Evolutionary conservation across 2,113 vertebrate species (phyloP), one percentile per base, ranked within the genome.

Genomic region (Gavialis gangeticus): DNA sequence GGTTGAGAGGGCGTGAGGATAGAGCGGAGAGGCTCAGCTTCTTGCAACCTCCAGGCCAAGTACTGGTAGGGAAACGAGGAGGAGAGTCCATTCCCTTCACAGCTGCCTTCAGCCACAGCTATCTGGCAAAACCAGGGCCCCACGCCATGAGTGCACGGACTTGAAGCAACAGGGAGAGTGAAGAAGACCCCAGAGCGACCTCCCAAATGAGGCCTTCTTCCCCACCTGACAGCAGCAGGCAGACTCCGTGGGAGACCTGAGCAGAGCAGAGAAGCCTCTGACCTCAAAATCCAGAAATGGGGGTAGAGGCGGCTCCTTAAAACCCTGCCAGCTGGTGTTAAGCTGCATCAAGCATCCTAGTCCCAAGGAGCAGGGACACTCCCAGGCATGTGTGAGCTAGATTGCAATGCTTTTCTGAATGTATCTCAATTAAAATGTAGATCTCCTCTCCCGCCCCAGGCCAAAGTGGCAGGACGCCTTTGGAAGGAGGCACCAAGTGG

Each of bases 391-490:
- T 22, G 57, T 71, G 92, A 93, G 96, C 60, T 87, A 75, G 66
- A 94, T 4, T 75, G 90, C 82, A 82, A 87, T 96, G 60, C 88
- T 86, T 96, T 95, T 71, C 89, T 82, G 75, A 63, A 46, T 84
- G 78, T 55, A 77, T 94, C 95, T 96, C 91, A 95, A 96, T 97
- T 97, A 95, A 95, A 95, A 92, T 97, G 96, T 57, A 95, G 96
- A 96, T 96, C 27, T 93, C 67, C 63, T 82, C 25, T 75, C n/a
- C 2, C 54, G 93, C 94, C 96, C 75, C 78, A 75, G 93, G 94
- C 85, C 21, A 89, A 91, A 81, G 87, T 94, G 92, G 77, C 92
- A 93, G 63, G 88, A 92, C 63, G 67, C 34, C 6, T 3, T 73
- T 63, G 75, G 85, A 96, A 93, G 79, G 89, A 96, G 85, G 76